Percentiles rank a stretch among this genome's conserved stretches.
Conservation (phyloP, 1,140 invertebrate genomes). For the Drosophila repleta region DNA sequence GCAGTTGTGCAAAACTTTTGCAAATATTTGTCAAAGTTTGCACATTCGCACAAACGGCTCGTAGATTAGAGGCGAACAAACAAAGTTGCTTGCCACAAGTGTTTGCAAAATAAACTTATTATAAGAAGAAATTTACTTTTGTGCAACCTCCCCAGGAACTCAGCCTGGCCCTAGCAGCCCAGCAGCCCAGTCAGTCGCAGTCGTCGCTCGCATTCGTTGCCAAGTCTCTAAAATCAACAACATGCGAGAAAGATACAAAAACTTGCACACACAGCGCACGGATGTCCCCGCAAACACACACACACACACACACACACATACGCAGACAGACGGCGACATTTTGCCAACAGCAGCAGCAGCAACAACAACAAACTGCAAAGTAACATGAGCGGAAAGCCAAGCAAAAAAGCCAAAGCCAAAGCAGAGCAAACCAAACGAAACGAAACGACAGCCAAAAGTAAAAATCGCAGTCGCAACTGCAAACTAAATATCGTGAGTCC, state of each 20-base stretch:
- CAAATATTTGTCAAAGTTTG: conserved; percentile 82
- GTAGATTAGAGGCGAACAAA: conserved; percentile 79
- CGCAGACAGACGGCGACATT: conserved; percentile 62
- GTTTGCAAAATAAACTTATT: conserved; percentile 83
- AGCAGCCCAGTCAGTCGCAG: background rate
- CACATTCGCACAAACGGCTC: conserved; percentile 82
- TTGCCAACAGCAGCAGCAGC: conserved; percentile 62
- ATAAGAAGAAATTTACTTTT: conserved; percentile 82
- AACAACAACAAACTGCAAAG: conserved; percentile 47
- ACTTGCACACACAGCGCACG: conserved; percentile 67
- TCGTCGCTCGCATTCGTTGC: conserved; percentile 53
- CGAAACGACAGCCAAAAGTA: conserved; percentile 59
- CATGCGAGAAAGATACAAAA: conserved; percentile 77
- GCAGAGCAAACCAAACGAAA: conserved; percentile 35
- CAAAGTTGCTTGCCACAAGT: conserved; percentile 83
- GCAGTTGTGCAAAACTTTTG: conserved; percentile 57
- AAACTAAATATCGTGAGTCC: conserved; percentile 73
- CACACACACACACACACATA: conserved; percentile 9
- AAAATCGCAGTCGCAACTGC: conserved; percentile 81
- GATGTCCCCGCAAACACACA: conserved; percentile 56
- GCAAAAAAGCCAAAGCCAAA: conserved; percentile 48
- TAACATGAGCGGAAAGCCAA: conserved; percentile 54
- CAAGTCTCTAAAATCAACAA: conserved; percentile 82
- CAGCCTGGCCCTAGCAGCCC: background rate
- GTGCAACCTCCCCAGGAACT: background rate